Evolutionary conservation across 2,797 vertebrate species (phyloP).

Genomic region (Sarcophilus harrisii): DNA sequence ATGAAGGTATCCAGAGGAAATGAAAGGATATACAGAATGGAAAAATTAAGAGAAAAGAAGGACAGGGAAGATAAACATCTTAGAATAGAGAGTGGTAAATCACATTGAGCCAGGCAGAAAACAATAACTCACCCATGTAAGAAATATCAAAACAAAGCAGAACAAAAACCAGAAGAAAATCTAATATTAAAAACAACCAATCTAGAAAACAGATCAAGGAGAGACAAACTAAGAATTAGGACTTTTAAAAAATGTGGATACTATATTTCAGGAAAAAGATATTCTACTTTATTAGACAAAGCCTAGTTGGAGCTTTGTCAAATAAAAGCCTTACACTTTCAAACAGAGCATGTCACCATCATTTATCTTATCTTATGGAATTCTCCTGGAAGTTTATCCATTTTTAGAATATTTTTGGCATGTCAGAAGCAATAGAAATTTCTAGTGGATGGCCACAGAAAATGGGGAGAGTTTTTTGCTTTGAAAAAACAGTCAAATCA

Average conservation of each 20-base stretch:
- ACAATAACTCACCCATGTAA: not conserved
- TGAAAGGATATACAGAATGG: not conserved
- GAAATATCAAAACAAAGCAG: not conserved
- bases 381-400: not conserved
- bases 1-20: not conserved
- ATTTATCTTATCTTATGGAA: not conserved
- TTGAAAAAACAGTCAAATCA: not conserved
- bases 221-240: not conserved
- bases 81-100: not conserved
- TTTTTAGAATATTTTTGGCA: rapidly evolving
- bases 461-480: not conserved
- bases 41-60: not conserved
- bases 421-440: not conserved
- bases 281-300: not conserved
- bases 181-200: not conserved
- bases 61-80: not conserved
- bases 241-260: not conserved
- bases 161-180: not conserved
- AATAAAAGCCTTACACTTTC: not conserved
- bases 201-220: not conserved
- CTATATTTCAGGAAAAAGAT: not conserved
- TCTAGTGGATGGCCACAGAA: not conserved
- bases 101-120: not conserved
- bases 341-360: not conserved
- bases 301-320: too few relatives aligned